Conservation (phyloP, 2,113 vertebrate species). For the Emydocephalus ijimae region DNA sequence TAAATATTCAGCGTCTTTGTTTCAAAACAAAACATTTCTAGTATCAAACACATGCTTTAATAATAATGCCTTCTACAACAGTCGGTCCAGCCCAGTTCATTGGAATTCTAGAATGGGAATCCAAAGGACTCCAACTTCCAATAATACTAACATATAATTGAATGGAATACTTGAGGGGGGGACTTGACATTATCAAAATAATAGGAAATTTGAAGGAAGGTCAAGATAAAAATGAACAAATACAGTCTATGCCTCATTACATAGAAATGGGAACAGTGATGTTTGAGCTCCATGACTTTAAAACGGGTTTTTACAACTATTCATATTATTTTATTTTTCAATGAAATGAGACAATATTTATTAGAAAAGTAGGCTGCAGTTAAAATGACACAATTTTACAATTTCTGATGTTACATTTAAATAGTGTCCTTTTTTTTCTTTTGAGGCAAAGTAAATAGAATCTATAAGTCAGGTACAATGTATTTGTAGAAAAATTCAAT, state of each 20-base stretch:
- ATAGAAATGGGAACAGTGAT: neutral
- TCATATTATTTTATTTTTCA: neutral
- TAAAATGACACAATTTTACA: neutral
- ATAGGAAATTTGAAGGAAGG: neutral
- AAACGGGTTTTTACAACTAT: neutral
- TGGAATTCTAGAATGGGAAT: neutral
- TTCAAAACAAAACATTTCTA: neutral
- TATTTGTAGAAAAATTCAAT: neutral
- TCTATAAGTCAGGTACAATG: neutral
- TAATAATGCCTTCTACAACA: neutral
- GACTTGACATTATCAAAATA: neutral
- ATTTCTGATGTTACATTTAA: neutral
- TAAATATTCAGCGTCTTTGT: neutral
- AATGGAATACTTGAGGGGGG: neutral
- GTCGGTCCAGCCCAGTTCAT: neutral
- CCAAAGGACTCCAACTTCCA: neutral
- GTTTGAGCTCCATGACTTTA: neutral
- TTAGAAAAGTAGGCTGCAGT: neutral
- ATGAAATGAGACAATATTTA: neutral
- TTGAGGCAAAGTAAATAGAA: neutral
- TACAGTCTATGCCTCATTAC: neutral
- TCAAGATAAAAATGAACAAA: neutral
- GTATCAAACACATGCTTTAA: neutral
- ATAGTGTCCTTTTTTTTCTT: neutral
- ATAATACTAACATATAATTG: neutral